phyloP scores from a whole-genome alignment of 2,797 vertebrate genomes.

The Ptychobarbus kaznakovi region DNA sequence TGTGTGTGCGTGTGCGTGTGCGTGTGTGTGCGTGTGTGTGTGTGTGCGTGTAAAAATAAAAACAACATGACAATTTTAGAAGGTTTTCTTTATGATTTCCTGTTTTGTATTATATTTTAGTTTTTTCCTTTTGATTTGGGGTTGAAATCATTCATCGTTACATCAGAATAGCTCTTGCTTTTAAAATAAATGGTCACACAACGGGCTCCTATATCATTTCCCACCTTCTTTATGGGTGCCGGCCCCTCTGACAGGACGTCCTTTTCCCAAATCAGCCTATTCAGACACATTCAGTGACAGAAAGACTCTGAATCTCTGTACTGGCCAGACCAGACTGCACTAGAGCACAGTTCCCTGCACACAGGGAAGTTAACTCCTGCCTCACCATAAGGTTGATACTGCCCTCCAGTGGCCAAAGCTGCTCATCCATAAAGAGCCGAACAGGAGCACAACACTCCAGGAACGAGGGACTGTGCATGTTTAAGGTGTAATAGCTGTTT shows the following conservation, averaged over 20 bases:
- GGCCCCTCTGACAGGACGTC: slow-evolving; percentile 1
- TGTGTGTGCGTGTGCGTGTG: no score
- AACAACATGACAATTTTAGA: not conserved
- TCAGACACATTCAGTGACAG: slow-evolving; percentile 62
- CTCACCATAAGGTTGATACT: slow-evolving; percentile 85
- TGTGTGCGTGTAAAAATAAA: not conserved
- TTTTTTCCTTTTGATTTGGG: not conserved
- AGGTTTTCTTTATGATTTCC: not conserved
- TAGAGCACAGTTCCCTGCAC: not conserved
- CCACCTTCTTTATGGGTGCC: slow-evolving; percentile 32
- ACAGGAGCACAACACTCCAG: not conserved
- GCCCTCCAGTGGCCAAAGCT: slow-evolving; percentile 88
- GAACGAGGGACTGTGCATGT: not conserved
- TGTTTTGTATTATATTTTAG: not conserved
- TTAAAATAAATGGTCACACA: slow-evolving; percentile 2
- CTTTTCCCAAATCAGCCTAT: slow-evolving; percentile 52
- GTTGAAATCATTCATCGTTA: not conserved
- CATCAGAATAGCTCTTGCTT: not conserved
- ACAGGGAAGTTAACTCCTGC: slow-evolving; percentile 33
- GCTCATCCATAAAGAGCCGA: not conserved
- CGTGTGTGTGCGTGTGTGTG: no score
- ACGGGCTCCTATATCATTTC: slow-evolving; percentile 6
- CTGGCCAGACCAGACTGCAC: slow-evolving; percentile 50
- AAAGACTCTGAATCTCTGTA: not conserved
- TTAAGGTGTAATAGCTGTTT: not conserved